Evolutionary conservation across 2,888 invertebrate species (phyloP), one percentile per base, ranked within the genome.

Genomic region (Nymphalis urticae): DNA sequence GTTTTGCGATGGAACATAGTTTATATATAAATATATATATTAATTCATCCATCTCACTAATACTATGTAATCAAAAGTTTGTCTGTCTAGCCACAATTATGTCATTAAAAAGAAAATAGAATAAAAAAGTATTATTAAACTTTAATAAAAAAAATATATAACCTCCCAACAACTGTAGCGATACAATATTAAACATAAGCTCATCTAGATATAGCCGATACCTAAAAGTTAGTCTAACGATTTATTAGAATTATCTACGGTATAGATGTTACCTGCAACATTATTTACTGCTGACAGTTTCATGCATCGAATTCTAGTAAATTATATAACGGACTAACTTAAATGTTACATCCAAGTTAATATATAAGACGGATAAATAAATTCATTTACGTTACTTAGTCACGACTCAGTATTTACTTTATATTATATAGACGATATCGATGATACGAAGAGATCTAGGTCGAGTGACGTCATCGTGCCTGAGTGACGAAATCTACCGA

Each of bases 221-320:
- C 58, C 58, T 58, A 58, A 58, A 13, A 19, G 42, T 58, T 42
- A 36, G 58, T n/a, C 36, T 19, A 58, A 42, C 66, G 60, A 66
- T 61, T 66, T 66, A 66, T 60, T 60, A 36, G 60, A 60, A 66
- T 66, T 60, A 66, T 42, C 60, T 27, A 65, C 47, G 53, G 60
- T 42, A 21, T 58, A 36, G 58, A 58, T 42, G 58, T 42, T 19
- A 36, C 66, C 54, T 53, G 66, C 60, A 59, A 50, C 65, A 65
- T 61, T 61, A 66, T 66, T 66, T 66, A 66, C 60, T 48, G 53
- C 60, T 5, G 66, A 66, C 58, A 42, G 36, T n/a, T 42, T 42
- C 58, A 58, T 58, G 58, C 58, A 58, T 58, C 42, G 58, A 58
- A 58, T 58, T 13, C 36, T 19, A 58, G 19, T 42, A 58, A 19